phyloP scores from a whole-genome alignment of 2,888 invertebrate genomes.

The Lacanobia wlatinum region DNA sequence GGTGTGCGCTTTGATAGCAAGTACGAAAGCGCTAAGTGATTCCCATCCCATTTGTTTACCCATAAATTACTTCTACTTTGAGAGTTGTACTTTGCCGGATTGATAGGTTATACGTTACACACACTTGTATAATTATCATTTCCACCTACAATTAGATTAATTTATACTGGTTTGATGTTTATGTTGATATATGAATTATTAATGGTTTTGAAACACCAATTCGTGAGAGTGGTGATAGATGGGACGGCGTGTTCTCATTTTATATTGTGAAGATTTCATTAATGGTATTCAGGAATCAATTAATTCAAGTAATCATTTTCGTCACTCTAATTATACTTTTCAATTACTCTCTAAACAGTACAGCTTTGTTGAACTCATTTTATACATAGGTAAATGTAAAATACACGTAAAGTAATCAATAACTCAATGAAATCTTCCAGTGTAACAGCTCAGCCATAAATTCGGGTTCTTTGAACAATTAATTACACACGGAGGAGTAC shows the following conservation, averaged over 20 bases:
- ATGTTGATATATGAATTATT: conserved; percentile 60
- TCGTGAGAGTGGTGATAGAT: conserved; percentile 48
- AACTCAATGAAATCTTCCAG: conserved; percentile 31
- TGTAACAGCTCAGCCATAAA: conserved; percentile 1
- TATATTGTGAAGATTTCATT: conserved; percentile 5
- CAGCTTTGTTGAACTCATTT: background rate
- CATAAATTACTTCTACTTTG: conserved; percentile 81
- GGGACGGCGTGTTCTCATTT: conserved; percentile 1
- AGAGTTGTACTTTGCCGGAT: conserved; percentile 70
- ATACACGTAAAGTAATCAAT: conserved; percentile 9
- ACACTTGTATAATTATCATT: conserved; percentile 62
- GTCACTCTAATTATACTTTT: background rate
- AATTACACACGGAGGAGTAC: conserved; percentile 42
- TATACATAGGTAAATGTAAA: background rate
- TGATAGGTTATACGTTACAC: conserved; percentile 71
- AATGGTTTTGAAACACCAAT: conserved; percentile 58
- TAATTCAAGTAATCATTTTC: background rate
- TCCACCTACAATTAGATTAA: conserved; percentile 63
- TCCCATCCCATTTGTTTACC: conserved; percentile 78
- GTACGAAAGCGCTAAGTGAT: conserved; percentile 77
- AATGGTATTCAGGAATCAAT: background rate
- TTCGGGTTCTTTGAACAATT: conserved; percentile 47
- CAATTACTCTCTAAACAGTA: background rate
- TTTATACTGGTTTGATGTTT: conserved; percentile 56
- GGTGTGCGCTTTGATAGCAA: conserved; percentile 70